These are phyloP conservation scores for Chelonus formosanus DNA, from an alignment of 2,888 invertebrate genomes.

Conservation along the genomic window DNA sequence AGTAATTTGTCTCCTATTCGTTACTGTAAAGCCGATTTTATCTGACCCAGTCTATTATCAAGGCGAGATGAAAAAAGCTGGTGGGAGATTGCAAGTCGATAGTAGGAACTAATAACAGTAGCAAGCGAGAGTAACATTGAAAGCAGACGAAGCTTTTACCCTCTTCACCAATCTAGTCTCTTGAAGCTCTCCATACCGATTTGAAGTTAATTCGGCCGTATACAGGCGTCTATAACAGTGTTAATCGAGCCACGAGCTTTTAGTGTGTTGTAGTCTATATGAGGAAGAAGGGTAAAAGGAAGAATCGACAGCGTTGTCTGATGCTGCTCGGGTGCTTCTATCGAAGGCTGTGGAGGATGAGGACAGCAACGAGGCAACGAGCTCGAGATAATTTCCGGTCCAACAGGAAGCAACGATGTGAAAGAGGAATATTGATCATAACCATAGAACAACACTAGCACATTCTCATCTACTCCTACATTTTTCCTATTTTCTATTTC, in stretches of 20 bases:
- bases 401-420: constrained; percentile 41
- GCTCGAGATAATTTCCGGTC: constrained; percentile 42
- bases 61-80: constrained; percentile 18
- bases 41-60: constrained; percentile 22
- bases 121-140: constrained; percentile 2
- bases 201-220: constrained; percentile 42
- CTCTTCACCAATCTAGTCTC: constrained; percentile 9
- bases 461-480: constrained; percentile 6
- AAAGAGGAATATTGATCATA: constrained; percentile 40
- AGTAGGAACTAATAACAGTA: constrained; percentile 17
- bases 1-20: constrained; percentile 27
- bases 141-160: constrained; percentile 15
- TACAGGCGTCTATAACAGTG: constrained; percentile 38
- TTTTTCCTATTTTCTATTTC: constrained; percentile 4
- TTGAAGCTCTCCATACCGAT: constrained; percentile 27
- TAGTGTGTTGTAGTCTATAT: constrained; percentile 26
- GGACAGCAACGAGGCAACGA: constrained; percentile 38
- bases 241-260: constrained; percentile 39
- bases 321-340: not conserved
- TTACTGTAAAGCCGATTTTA: constrained; percentile 9
- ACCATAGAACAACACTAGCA: constrained; percentile 32
- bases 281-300: constrained; percentile 32
- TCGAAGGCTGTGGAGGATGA: constrained; percentile 23
- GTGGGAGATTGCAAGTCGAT: constrained; percentile 22
- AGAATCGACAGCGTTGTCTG: constrained; percentile 15